phyloP scores from a whole-genome alignment of 2,797 vertebrate species.

The Enteromius fasciolatus region DNA sequence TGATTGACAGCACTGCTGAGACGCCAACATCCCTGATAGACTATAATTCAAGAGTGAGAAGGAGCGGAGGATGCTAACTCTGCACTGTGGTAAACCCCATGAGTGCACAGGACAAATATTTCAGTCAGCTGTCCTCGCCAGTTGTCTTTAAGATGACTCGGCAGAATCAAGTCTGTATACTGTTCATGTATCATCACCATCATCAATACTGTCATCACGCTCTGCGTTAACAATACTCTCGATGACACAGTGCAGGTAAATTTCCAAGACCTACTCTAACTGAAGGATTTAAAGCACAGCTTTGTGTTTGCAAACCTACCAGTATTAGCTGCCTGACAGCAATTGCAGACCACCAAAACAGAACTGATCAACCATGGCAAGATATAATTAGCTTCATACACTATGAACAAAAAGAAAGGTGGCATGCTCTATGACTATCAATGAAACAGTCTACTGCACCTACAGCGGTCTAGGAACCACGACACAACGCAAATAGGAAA shows the following conservation, averaged over 20 bases:
- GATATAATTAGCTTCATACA: conserved; percentile 23
- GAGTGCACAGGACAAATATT: conserved; percentile 38
- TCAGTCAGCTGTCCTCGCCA: conserved; percentile 33
- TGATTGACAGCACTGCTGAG: conserved; percentile 59
- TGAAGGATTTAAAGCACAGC: not conserved
- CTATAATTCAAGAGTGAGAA: conserved; percentile 36
- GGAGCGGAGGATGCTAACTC: conserved; percentile 39
- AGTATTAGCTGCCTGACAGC: not conserved
- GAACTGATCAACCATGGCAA: conserved; percentile 23
- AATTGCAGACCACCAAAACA: conserved; percentile 28
- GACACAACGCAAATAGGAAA: not conserved
- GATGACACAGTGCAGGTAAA: not conserved
- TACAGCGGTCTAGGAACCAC: not conserved
- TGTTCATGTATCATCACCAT: not conserved
- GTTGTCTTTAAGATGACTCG: conserved; percentile 38
- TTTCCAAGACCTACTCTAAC: not conserved
- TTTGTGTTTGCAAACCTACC: conserved; percentile 9
- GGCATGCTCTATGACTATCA: not conserved
- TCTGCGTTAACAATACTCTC: not conserved
- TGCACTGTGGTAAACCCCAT: conserved; percentile 42
- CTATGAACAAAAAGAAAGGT: not conserved
- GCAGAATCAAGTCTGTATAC: conserved; percentile 27
- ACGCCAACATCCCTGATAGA: conserved; percentile 40
- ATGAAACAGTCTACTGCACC: conserved; percentile 8
- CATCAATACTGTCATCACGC: not conserved